These are phyloP conservation scores for Sarcophaga peregrina DNA, from an alignment of 1,140 invertebrate species.

Conservation along the genomic window DNA sequence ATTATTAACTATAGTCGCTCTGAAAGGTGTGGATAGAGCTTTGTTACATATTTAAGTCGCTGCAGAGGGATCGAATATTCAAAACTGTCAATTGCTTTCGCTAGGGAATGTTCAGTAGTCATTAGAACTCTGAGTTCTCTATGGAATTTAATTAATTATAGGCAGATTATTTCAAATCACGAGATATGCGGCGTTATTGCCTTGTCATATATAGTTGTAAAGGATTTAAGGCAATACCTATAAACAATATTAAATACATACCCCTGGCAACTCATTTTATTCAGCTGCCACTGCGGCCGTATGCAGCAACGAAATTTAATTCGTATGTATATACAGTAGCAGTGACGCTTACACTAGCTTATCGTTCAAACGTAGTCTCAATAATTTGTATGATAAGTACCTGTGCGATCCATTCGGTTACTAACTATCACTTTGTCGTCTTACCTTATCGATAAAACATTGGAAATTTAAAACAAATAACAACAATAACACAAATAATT, in stretches of 20 bases:
- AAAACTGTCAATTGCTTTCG: too few species aligned
- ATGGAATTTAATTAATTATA: too few species aligned
- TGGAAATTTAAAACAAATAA: neutral
- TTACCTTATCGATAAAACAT: neutral
- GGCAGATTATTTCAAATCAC: too few species aligned
- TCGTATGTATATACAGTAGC: neutral
- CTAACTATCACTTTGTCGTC: neutral
- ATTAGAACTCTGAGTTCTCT: too few species aligned
- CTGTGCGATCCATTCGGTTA: neutral
- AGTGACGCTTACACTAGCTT: neutral
- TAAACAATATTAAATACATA: neutral
- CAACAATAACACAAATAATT: neutral
- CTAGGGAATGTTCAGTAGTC: too few species aligned
- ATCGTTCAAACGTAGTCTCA: neutral
- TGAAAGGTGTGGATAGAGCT: too few species aligned
- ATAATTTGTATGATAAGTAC: conserved; percentile 1
- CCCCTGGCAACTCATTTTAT: neutral
- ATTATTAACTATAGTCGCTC: too few species aligned
- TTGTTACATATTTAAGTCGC: too few species aligned
- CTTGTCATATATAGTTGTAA: too few species aligned
- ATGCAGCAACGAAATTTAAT: neutral
- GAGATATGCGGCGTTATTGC: too few species aligned
- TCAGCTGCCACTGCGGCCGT: neutral
- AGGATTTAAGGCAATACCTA: too few species aligned
- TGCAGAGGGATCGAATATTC: too few species aligned